Evolutionary conservation across 1,140 invertebrate genomes (phyloP), one percentile per base, ranked within the genome.

Genomic region (Heliconius hermathena): DNA sequence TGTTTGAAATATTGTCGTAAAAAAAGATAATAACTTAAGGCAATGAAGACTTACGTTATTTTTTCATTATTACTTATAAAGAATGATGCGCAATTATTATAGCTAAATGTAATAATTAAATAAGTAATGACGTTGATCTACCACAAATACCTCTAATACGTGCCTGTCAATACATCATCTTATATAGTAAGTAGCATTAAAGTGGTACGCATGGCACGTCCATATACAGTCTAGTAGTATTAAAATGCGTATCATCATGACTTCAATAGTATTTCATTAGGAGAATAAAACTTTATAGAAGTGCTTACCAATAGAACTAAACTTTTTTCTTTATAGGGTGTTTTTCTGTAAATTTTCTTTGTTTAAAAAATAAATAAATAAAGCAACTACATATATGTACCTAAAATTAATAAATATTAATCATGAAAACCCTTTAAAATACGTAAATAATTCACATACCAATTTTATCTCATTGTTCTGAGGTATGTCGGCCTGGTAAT

Each of bases 161-260:
- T 66, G 60, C 60, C 26, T 66, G 60, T 29, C 60, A 26, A 66
- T 66, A 66, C 60, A 26, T 11, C 11, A 29, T 29, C 26, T 3
- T 16, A 66, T 29, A 66, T 66, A 66, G 60, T 16, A 29, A 26
- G 54, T 16, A 66, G 60, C 26, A 18, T 66, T 29, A 16, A 66
- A 66, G 22, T 66, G 22, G 60, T 66, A 66, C 13, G 60, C 22
- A 29, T 66, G 26, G 26, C 60, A 66, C 60, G 60, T 16, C 26
- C 60, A 66, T 66, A 66, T 29, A 66, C 13, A 26, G 60, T 66
- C 60, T 66, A 66, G 60, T 60, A 22, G 54, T 66, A 66, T 66
- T 66, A 29, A 26, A 66, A 26, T 66, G 60, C 60, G 60, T 66
- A 66, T 66, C 60, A 66, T 66, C 60, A 29, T 66, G 22, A 26